Base-by-base conservation (phyloP, 2,797 vertebrate genomes). In the Tympanoctomys barrerae region DNA sequence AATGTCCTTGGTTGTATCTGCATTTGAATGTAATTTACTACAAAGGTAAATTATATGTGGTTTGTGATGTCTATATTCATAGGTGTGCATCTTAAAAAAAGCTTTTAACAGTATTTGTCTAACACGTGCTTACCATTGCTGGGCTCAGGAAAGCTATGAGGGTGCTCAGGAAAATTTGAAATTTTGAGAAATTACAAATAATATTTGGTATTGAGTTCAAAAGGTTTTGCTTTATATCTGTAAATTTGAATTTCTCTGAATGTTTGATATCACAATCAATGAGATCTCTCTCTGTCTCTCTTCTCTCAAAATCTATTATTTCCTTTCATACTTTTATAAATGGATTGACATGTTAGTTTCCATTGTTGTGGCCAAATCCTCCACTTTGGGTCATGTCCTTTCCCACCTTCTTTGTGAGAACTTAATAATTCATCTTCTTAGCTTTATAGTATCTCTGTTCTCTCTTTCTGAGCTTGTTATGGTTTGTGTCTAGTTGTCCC, bases 161-260 rank as follows among this genome's bases (percentile, higher is more conserved):
- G 31, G 61, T 66, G 7, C 52, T 12, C 33, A 73, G 75, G 57
- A 71, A 71, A 66, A 81, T 85, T 31, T 94, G 66, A 94, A 78
- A 73, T 94, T 89, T 49, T 88, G 77, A 42, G 84, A 80, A 93
- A 82, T 10, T 70, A 75, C 4, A 36, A 61, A 22, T 87, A 31
- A 9, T 78, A 62, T 86, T 66, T 59, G 9, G 24, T 39, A 62
- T 57, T 16, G 33, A 59, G 0, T 68, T 18, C 89, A 57, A 80
- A 71, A 24, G 24, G 54, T 49, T 88, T 84, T 80, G 26, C 49
- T 90, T 21, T 89, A 49, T 89, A 39, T 71, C 28, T 91, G 42
- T 78, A 81, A 96, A 92, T 86, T 77, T 33, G 95, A 36, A 87
- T 83, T 89, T 93, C 22, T 61, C 2, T 68, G 28, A 26, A 33